Base-by-base conservation (phyloP, 1,140 invertebrate genomes). In the Phocides pigmalion region DNA sequence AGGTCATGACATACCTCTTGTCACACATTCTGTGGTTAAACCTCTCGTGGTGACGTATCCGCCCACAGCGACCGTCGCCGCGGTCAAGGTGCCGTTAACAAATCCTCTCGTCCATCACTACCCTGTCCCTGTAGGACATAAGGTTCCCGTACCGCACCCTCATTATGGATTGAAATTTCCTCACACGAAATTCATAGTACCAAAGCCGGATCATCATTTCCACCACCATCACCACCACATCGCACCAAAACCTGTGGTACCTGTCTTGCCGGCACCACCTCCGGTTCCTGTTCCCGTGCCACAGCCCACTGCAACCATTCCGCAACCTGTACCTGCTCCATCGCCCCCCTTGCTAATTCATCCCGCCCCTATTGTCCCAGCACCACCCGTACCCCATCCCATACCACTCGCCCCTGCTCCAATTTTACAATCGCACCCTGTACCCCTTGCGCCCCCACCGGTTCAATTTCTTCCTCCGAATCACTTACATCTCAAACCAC, bases 11-110 rank as follows among this genome's bases (percentile, higher is more conserved):
- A 84, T 90, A 53, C 89, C 90, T 0, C 76, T 76, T 9, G 85
- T 92, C 8, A 88, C 86, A 0, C 91, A 92, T 56, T 92, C 91
- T 0, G 76, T 92, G 0, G 62, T 92, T 0, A 92, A 92, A 46
- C 91, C 91, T 0, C 64, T 92, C 3, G 81, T 92, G 3, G 89
- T 92, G 0, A 80, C 82, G 3, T 92, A 92, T 63, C 91, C 91
- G 0, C 87, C 90, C 0, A 86, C 88, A 4, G 88, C 90, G 0
- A 69, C 90, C 0, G 87, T 88, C 0, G 70, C 89, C 0, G 81
- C 85, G 3, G 84, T 92, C 0, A 92, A 92, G 63, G 86, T 92
- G 19, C 91, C 90, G 0, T 44, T 91, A 0, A 66, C 72, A 5
- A 78, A 83, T 42, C 87, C 86, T n/a, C 59, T 76, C n/a, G 50